phyloP scores from a whole-genome alignment of 1,140 invertebrate genomes.

The Ctenoplectra terminalis region DNA sequence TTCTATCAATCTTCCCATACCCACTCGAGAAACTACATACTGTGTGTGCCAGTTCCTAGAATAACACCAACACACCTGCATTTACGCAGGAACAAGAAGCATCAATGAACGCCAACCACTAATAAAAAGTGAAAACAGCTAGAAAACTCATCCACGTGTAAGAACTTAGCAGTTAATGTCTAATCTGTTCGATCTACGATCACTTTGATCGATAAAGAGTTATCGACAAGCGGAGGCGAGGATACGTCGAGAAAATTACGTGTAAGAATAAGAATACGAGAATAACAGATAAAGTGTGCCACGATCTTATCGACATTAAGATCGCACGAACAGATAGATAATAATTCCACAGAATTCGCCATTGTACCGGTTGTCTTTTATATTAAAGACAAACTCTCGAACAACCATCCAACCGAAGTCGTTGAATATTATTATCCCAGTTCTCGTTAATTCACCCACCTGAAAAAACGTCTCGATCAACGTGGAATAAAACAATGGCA shows the following conservation, averaged over 20 bases:
- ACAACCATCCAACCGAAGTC: not conserved
- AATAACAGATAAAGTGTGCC: not conserved
- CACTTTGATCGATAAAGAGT: not conserved
- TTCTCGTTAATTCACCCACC: slow-evolving; percentile 36
- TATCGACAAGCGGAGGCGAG: not conserved
- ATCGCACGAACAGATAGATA: slow-evolving; percentile 13
- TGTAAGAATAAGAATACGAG: no score
- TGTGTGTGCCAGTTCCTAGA: no score
- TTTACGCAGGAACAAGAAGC: not conserved
- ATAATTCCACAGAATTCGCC: not conserved
- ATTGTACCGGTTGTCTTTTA: not conserved
- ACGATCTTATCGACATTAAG: slow-evolving; percentile 1
- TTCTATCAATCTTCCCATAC: no score
- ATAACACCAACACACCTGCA: no score
- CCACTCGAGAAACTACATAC: no score
- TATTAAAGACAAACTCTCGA: not conserved
- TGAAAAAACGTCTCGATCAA: slow-evolving; percentile 26
- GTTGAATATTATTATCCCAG: slow-evolving; percentile 31
- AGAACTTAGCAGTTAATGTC: not conserved
- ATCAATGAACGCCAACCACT: not conserved
- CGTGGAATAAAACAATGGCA: slow-evolving; percentile 42
- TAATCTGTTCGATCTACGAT: not conserved
- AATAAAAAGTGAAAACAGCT: not conserved
- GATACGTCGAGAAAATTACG: not conserved
- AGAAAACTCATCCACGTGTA: not conserved